Conservation (phyloP, 2,888 invertebrate species). For the Epinotia bilunana region DNA sequence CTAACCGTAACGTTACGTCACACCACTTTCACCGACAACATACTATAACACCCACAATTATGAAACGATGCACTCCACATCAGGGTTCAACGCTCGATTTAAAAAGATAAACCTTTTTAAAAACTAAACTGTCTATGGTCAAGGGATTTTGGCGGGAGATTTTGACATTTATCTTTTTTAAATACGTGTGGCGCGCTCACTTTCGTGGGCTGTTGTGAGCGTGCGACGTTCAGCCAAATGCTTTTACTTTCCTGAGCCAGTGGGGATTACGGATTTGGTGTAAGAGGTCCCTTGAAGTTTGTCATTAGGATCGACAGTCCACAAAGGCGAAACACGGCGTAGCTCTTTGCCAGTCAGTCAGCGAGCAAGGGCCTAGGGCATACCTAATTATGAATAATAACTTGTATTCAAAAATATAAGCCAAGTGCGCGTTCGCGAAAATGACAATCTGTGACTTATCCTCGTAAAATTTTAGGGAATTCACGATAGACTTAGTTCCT, state of each 20-base stretch:
- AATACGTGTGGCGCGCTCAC: slow-evolving; percentile 74
- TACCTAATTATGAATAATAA: not conserved
- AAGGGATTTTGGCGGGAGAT: slow-evolving; percentile 65
- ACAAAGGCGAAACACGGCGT: not conserved
- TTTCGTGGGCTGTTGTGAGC: slow-evolving; percentile 74
- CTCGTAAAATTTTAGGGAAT: too few species aligned
- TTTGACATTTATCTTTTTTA: slow-evolving; percentile 53
- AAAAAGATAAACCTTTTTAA: slow-evolving; percentile 54
- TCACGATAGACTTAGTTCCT: too few species aligned
- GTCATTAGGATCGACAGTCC: slow-evolving; percentile 19
- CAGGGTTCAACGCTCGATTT: slow-evolving; percentile 71
- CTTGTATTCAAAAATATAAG: too few species aligned
- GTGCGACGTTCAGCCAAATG: slow-evolving; percentile 62
- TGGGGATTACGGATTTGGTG: slow-evolving; percentile 65
- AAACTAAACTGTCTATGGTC: slow-evolving; percentile 43
- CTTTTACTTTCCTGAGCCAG: slow-evolving; percentile 81
- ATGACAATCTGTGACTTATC: too few species aligned
- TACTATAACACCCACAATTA: slow-evolving; percentile 64
- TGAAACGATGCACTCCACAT: slow-evolving; percentile 67
- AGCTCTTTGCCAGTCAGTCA: not conserved
- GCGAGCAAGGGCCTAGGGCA: too few species aligned
- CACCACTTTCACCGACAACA: slow-evolving; percentile 80
- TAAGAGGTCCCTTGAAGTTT: slow-evolving; percentile 29
- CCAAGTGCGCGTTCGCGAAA: too few species aligned
- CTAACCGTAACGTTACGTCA: slow-evolving; percentile 80